Conservation (phyloP, 1,140 invertebrate genomes). For the Sarcophaga peregrina region DNA sequence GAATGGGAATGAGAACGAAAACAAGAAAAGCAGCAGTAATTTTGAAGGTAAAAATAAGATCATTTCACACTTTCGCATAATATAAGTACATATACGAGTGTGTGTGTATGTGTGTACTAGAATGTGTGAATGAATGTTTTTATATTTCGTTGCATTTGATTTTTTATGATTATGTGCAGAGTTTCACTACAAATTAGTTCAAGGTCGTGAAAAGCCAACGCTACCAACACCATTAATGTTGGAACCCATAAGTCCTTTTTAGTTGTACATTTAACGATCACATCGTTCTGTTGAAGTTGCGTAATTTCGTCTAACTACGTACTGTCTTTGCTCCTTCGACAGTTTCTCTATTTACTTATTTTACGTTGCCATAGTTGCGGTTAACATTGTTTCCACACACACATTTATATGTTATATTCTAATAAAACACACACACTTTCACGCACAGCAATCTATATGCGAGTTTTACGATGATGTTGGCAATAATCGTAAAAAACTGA, state of each 20-base stretch:
- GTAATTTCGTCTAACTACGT: neutral
- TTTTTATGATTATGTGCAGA: neutral
- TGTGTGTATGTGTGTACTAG: neutral
- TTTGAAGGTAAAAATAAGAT: neutral
- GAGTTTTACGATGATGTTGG: slow-evolving; percentile 30
- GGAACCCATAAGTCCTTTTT: neutral
- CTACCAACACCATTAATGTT: too few relatives aligned
- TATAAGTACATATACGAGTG: neutral
- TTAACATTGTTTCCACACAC: neutral
- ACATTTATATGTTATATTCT: neutral
- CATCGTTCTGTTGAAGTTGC: neutral
- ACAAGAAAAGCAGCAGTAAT: neutral
- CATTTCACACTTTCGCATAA: neutral
- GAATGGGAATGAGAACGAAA: neutral
- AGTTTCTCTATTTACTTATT: neutral
- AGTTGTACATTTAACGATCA: neutral
- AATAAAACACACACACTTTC: neutral
- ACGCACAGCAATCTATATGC: neutral
- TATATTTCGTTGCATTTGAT: neutral
- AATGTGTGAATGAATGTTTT: neutral
- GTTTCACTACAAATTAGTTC: slow-evolving; percentile 3
- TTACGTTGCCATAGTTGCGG: neutral
- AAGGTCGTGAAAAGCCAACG: slow-evolving; percentile 5
- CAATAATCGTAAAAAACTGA: slow-evolving; percentile 34
- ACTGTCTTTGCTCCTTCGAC: neutral